Conservation (phyloP, 2,113 vertebrate species). For the Myotis davidii region DNA sequence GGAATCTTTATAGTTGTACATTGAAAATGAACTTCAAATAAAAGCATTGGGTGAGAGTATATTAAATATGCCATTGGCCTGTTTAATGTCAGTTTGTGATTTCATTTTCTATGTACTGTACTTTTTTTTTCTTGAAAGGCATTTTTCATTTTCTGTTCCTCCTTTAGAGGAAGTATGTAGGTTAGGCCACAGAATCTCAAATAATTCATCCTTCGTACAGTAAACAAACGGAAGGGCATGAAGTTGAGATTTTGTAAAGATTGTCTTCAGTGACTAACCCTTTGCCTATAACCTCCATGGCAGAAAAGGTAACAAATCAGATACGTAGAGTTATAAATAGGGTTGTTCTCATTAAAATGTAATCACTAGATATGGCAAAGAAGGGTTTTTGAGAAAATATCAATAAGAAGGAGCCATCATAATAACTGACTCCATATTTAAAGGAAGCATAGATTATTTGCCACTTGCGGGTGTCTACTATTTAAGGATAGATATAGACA, state of each 20-base stretch:
- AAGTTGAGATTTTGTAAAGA: slow-evolving; percentile 78
- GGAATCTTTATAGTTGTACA: not conserved
- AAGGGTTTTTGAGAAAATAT: not conserved
- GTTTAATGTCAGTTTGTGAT: slow-evolving; percentile 59
- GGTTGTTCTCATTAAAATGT: not conserved
- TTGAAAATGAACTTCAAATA: slow-evolving; percentile 43
- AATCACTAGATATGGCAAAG: not conserved
- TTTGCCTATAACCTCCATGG: slow-evolving; percentile 34
- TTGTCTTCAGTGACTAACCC: slow-evolving; percentile 70
- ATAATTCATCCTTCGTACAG: slow-evolving; percentile 79
- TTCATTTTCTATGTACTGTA: slow-evolving; percentile 70
- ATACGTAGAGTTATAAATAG: not conserved
- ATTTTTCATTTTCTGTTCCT: slow-evolving; percentile 76
- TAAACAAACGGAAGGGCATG: slow-evolving; percentile 72
- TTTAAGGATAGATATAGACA: not conserved
- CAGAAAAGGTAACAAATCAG: slow-evolving; percentile 33
- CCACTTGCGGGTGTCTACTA: not conserved
- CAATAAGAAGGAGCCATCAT: not conserved
- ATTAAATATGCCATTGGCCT: slow-evolving; percentile 45
- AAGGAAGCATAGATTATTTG: not conserved
- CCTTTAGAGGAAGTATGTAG: slow-evolving; percentile 73
- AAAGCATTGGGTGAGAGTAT: slow-evolving; percentile 16
- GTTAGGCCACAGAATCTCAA: slow-evolving; percentile 71
- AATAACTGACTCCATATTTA: not conserved
- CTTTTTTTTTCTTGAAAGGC: slow-evolving; percentile 74